phyloP scores from a whole-genome alignment of 1,140 invertebrate genomes.

The Drosophila kanapiae region DNA sequence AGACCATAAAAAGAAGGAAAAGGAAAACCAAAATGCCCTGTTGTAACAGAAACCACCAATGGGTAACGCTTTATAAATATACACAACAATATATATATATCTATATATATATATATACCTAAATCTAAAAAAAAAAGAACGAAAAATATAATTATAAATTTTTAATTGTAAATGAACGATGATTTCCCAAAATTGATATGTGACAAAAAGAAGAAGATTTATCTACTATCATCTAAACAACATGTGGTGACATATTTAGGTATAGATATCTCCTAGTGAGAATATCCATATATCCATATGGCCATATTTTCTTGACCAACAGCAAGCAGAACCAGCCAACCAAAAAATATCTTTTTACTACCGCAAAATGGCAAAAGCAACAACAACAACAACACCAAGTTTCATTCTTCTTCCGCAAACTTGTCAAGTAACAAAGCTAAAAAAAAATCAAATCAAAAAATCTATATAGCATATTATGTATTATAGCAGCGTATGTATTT shows the following conservation, averaged over 20 bases:
- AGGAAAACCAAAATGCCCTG: conserved; percentile 64
- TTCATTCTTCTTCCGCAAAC: conserved; percentile 3
- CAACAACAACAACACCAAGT: background rate
- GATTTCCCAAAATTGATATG: conserved; percentile 43
- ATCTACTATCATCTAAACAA: conserved; percentile 19
- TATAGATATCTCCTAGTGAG: conserved; percentile 7
- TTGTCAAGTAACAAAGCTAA: conserved; percentile 17
- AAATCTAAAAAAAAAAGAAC: conserved; percentile 11
- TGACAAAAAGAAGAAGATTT: conserved; percentile 16
- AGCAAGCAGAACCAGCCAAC: conserved; percentile 17
- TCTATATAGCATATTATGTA: conserved; percentile 24
- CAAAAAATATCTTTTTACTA: conserved; percentile 29
- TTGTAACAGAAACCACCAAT: conserved; percentile 81
- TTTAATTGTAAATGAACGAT: conserved; percentile 32
- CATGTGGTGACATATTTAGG: background rate
- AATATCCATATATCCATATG: conserved; percentile 8
- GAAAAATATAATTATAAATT: conserved; percentile 27
- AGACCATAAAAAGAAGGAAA: conserved; percentile 33
- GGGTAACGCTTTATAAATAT: conserved; percentile 78
- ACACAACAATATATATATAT: conserved; percentile 31
- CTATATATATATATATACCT: conserved; percentile 20
- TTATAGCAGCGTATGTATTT: conserved; percentile 1
- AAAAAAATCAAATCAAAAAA: conserved; percentile 42
- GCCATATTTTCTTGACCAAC: conserved; percentile 27
- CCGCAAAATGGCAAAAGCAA: conserved; percentile 19